phyloP scores from a whole-genome alignment of 2,797 vertebrate species.

The Lacerta agilis region DNA sequence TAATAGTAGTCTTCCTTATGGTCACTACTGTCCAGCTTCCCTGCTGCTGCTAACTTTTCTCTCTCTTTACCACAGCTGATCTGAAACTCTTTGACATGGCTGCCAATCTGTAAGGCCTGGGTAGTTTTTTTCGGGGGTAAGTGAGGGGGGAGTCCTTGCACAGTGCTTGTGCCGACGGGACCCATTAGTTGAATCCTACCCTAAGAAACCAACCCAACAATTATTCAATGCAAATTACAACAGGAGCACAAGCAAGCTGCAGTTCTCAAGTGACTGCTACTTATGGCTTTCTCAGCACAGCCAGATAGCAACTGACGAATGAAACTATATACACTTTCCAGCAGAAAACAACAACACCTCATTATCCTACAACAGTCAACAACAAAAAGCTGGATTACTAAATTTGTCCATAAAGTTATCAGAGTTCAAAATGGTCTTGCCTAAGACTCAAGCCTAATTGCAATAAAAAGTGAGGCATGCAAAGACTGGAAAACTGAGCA shows the following conservation, averaged over 20 bases:
- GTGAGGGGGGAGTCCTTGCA: no score
- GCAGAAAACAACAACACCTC: background rate
- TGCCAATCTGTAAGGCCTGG: no score
- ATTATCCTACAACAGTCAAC: background rate
- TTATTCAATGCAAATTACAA: background rate
- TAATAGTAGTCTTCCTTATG: background rate
- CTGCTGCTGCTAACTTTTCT: background rate
- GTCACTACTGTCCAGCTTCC: background rate
- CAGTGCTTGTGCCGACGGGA: no score
- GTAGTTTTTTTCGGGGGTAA: no score
- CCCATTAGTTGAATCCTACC: no score
- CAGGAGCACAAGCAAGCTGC: no score
- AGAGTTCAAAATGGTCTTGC: background rate
- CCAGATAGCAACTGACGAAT: background rate
- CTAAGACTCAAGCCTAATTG: background rate
- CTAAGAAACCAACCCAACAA: background rate
- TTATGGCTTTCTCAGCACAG: no score
- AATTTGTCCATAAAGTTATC: background rate
- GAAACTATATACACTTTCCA: background rate
- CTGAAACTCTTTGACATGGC: background rate
- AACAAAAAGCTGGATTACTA: background rate
- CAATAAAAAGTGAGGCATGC: background rate
- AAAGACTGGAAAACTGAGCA: background rate
- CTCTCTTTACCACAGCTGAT: background rate
- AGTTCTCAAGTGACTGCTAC: no score